Conservation (phyloP, 2,888 invertebrate species). For the Stenurella melanura region DNA sequence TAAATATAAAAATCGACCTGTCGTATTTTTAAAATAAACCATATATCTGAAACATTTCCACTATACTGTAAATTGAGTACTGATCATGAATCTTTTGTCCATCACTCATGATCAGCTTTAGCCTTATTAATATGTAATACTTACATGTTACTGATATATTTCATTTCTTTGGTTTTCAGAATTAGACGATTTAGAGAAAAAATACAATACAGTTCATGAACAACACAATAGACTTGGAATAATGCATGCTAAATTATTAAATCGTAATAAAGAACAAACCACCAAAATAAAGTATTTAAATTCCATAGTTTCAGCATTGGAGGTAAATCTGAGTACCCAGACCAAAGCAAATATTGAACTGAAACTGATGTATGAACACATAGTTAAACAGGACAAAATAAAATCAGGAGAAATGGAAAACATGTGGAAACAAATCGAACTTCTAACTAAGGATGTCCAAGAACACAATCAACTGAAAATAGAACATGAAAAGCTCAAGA, state of each 20-base stretch:
- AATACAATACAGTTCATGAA: conserved; percentile 31
- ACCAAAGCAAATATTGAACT: conserved; percentile 58
- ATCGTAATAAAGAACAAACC: conserved; percentile 18
- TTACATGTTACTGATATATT: neutral
- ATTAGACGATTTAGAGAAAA: conserved; percentile 41
- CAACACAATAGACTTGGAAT: conserved; percentile 38
- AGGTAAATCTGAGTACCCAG: conserved; percentile 27
- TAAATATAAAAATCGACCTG: no score
- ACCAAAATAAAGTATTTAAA: conserved; percentile 29
- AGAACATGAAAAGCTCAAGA: conserved; percentile 21
- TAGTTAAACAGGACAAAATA: neutral
- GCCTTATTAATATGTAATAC: no score
- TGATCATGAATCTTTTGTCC: no score
- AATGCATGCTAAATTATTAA: conserved; percentile 23
- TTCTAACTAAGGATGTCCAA: conserved; percentile 25
- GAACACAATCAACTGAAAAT: conserved; percentile 56
- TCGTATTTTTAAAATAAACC: no score
- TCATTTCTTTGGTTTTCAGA: conserved; percentile 39
- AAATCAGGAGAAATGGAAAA: conserved; percentile 29
- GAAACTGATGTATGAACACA: conserved; percentile 60
- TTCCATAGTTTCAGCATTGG: conserved; percentile 31
- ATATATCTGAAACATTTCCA: no score
- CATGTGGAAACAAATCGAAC: conserved; percentile 35
- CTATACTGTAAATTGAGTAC: no score
- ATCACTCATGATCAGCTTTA: no score